Base-by-base conservation (phyloP, 2,113 vertebrate species). In the Marmota flaviventris region DNA sequence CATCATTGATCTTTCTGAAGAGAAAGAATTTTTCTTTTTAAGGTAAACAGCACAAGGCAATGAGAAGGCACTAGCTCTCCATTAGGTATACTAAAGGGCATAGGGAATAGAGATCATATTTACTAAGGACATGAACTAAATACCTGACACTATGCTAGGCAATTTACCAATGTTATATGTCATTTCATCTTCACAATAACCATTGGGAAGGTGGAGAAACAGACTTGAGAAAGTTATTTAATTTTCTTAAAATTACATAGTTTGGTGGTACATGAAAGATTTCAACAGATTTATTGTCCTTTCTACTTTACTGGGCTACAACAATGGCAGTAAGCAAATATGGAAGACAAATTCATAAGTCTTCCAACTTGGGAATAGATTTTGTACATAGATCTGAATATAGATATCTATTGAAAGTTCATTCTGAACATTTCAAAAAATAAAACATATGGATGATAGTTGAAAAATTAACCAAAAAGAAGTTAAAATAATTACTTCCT, bases 371-470 rank as follows among this genome's bases (percentile, higher is more conserved):
- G 67, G 72, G 34, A 76, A 27, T 69, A 29, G 25, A 18, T 20
- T 85, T 85, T 56, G 61, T n/a, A 69, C 29, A 85, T 51, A 92
- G 85, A 20, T 56, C 24, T 77, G 72, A 93, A 42, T 53, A 53
- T 53, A 20, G 20, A 77, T 37, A 56, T 29, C 8, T 85, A 85
- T 12, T 67, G 48, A 77, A 67, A 51, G 29, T 69, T 77, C 65
- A 56, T 53, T 72, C 53, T 79, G 42, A 76, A 83, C 29, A 73
- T 69, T 73, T 89, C 39, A 85, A 29, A 96, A 78, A 89, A 51
- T 24, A 37, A 53, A 85, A 79, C 63, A 8, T 81, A 82, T 2
- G 8, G 83, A 9, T 77, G 51, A 69, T 82, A 17, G 65, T 39
- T 70, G 53, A 61, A 24, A 61, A 78, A 84, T 63, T 89, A 77